Evolutionary conservation across 2,113 vertebrate species (phyloP), one percentile per base, ranked within the genome.

Genomic region (Antennarius striatus): DNA sequence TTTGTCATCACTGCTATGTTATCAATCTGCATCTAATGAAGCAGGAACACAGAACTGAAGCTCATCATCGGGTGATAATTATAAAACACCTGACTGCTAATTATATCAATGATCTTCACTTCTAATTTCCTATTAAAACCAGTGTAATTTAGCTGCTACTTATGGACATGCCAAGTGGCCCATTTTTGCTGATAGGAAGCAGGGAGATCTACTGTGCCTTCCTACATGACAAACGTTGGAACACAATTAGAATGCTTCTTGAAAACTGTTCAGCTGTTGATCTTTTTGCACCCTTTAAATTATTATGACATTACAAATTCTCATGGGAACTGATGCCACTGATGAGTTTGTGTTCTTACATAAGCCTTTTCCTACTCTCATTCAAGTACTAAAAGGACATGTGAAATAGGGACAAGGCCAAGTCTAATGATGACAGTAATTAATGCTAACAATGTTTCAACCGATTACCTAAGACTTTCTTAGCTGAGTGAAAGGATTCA

Each of bases 41-140:
- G 68, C 56, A 71, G 63, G 42, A 82, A 58, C 77, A 73, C 86
- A 81, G 85, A 77, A 84, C 83, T 82, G 65, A 68, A 80, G 83
- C 86, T 82, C 78, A 74, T 81, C 79, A 52, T 73, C 57, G 56
- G 73, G 63, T 72, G 82, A 85, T 88, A 87, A 90, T 91, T 91
- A 89, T 90, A 89, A 77, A 71, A 75, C 64, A 42, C 58, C 16
- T 53, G 80, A 80, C 78, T 69, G 75, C 88, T 92, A 91, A 92
- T 90, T 92, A 88, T 91, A 87, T 75, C 82, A 75, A n/a, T 59
- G 75, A 86, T 86, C 83, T 77, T 72, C 73, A 73, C 83, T 74
- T 62, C 76, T 60, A 72, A 76, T 49, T 89, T 89, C 90, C 90
- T 86, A 90, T 68, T 91, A 91, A 92, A 90, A 78, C 85, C 87